A percentile compares a stretch with the other conserved stretches of the same genome.
These are phyloP conservation scores for Portevinia maculata DNA, from an alignment of 2,888 invertebrate genomes.

Conservation along the genomic window DNA sequence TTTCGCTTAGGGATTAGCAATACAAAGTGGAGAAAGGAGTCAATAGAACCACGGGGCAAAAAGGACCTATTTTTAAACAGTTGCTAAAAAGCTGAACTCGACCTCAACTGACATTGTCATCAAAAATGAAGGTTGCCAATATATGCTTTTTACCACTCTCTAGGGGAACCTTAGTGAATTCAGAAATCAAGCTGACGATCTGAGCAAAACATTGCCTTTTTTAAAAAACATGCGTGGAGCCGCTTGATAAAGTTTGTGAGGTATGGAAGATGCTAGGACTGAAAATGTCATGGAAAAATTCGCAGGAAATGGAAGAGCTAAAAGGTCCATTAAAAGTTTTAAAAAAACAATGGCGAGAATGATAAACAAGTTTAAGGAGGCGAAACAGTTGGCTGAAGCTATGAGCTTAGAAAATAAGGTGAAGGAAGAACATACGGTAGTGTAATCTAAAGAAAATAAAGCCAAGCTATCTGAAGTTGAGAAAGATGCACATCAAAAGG, in stretches of 20 bases:
- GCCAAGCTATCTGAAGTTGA: background rate
- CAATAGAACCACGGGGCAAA: no score
- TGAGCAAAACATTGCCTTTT: conserved; percentile 54
- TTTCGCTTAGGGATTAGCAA: no score
- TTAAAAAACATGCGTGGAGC: conserved; percentile 48
- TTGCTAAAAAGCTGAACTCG: conserved; percentile 36
- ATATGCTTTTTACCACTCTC: conserved; percentile 33
- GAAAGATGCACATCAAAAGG: conserved; percentile 12
- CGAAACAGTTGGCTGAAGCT: conserved; percentile 16
- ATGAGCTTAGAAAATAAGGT: background rate
- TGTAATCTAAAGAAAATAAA: conserved; percentile 17
- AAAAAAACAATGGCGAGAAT: conserved; percentile 44
- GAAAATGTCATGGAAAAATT: conserved; percentile 73
- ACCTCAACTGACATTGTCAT: conserved; percentile 57
- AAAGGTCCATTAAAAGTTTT: conserved; percentile 63
- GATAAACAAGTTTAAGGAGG: conserved; percentile 53
- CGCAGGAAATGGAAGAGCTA: conserved; percentile 75
- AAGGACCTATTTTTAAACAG: no score
- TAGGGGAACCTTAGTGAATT: conserved; percentile 23
- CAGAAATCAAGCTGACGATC: conserved; percentile 37
- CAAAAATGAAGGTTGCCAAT: conserved; percentile 50
- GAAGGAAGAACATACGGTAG: conserved; percentile 7
- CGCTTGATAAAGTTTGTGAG: conserved; percentile 44
- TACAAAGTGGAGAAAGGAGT: no score
- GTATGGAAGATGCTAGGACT: conserved; percentile 29